Base-by-base conservation (phyloP, 2,113 vertebrate genomes). In the Ptilorrhoa leucosticta region DNA sequence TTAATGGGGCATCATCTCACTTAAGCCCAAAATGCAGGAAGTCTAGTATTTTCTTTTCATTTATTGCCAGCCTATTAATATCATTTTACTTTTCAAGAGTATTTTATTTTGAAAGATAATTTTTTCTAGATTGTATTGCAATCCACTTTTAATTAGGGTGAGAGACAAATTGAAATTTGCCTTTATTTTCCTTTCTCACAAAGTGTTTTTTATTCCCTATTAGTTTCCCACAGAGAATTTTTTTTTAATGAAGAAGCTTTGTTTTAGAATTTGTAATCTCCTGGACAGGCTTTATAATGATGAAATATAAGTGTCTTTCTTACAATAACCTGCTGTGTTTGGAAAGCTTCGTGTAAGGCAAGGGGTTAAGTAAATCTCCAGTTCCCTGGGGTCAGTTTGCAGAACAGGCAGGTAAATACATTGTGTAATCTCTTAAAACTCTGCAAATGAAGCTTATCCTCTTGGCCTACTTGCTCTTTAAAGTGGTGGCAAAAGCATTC, bases 161-260 rank as follows among this genome's bases (percentile, higher is more conserved):
- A 44, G 79, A 96, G 64, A 94, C 40, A 96, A 95, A 95, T 95
- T 83, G 33, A 73, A 81, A 30, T 54, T 95, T 97, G 27, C n/a
- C 40, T 89, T 89, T 63, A 66, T 84, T 91, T 94, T 91, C n/a
- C 77, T 70, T 93, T 80, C 47, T 90, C 83, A 88, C 54, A 50
- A 97, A 94, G 42, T 83, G 83, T 91, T 97, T 78, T 95, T 94
- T 91, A 93, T 79, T 95, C 84, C 71, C 80, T 93, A 90, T 94
- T 96, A 94, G 90, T 71, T 92, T 96, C 69, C 94, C 89, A 96
- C 95, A 53, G 91, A 95, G 90, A 94, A 61, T 95, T 97, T 95
- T 84, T 64, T 95, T 96, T 96, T 95, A 94, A 89, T 92, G 17
- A 73, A 93, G 81, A 96, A 51, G 73, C 83, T 91, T 98, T 57